Conservation (phyloP, 1,140 invertebrate genomes). For the Orchestia grillus region DNA sequence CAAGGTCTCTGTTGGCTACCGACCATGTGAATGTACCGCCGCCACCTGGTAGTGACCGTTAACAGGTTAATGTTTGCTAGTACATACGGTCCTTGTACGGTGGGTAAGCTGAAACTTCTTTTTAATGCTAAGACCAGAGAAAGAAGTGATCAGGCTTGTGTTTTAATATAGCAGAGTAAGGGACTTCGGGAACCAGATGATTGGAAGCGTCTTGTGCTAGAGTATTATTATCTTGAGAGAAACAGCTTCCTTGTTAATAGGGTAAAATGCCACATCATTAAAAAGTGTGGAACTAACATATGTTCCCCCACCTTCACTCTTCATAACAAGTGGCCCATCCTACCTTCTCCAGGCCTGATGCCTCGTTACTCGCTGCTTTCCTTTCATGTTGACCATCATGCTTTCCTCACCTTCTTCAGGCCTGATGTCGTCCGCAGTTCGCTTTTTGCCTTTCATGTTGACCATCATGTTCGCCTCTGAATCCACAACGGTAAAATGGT, state of each 20-base stretch:
- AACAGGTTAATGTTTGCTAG: too few relatives aligned
- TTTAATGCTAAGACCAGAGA: background rate
- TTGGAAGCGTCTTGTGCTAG: background rate
- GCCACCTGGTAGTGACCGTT: too few relatives aligned
- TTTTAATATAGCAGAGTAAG: background rate
- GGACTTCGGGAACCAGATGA: background rate
- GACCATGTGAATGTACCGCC: too few relatives aligned
- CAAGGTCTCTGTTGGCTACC: too few relatives aligned
- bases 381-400: constrained; percentile 63
- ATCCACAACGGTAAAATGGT: constrained; percentile 64
- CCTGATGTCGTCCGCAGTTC: constrained; percentile 57
- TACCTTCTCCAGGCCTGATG: constrained; percentile 61
- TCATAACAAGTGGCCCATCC: background rate
- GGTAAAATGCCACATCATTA: background rate
- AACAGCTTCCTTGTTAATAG: background rate
- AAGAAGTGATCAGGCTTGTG: background rate
- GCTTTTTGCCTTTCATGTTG: constrained; percentile 60
- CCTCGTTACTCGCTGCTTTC: constrained; percentile 57
- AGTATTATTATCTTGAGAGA: background rate
- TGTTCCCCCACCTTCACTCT: background rate
- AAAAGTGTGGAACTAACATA: background rate
- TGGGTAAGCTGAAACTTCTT: background rate
- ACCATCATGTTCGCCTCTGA: constrained; percentile 63
- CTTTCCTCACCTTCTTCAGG: constrained; percentile 63
- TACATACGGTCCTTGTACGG: too few relatives aligned